These are phyloP conservation scores for Pogoniulus pusillus DNA, from an alignment of 2,797 vertebrate genomes.

Conservation along the genomic window DNA sequence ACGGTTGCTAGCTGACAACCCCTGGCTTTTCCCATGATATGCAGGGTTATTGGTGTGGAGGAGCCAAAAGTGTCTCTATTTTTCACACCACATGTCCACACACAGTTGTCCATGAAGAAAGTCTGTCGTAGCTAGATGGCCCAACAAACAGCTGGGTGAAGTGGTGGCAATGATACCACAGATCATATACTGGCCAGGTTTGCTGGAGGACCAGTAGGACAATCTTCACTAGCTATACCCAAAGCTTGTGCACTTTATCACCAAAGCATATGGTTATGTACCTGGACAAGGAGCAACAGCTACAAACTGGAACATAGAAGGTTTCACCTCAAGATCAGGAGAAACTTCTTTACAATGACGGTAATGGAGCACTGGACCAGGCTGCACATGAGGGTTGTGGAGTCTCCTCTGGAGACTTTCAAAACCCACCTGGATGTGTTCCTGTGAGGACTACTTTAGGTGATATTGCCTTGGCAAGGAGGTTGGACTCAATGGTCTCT, in stretches of 20 bases:
- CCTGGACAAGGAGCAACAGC: too few species aligned
- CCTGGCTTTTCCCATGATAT: accelerated
- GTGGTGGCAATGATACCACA: accelerated
- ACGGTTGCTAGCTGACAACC: accelerated
- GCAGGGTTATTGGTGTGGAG: accelerated
- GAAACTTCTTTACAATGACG: too few species aligned
- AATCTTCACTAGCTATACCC: not conserved
- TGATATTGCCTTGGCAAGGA: too few species aligned
- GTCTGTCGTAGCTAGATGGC: not conserved
- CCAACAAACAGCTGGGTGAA: accelerated
- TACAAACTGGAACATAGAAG: too few species aligned
- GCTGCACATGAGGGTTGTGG: too few species aligned
- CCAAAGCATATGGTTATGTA: accelerated
- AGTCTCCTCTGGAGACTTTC: too few species aligned
- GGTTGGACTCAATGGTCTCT: too few species aligned
- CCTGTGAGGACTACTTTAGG: too few species aligned
- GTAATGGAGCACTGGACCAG: too few species aligned
- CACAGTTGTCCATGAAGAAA: too few species aligned
- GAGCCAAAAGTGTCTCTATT: not conserved
- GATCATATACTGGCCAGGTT: not conserved
- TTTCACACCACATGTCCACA: accelerated
- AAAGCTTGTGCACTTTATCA: not conserved
- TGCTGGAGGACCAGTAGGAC: not conserved
- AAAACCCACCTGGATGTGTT: too few species aligned
- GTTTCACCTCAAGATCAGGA: too few species aligned